Percentiles rank a stretch among this genome's conserved stretches.
Evolutionary conservation across 2,888 invertebrate species (phyloP).

Genomic region (Sminthurinus aureus): DNA sequence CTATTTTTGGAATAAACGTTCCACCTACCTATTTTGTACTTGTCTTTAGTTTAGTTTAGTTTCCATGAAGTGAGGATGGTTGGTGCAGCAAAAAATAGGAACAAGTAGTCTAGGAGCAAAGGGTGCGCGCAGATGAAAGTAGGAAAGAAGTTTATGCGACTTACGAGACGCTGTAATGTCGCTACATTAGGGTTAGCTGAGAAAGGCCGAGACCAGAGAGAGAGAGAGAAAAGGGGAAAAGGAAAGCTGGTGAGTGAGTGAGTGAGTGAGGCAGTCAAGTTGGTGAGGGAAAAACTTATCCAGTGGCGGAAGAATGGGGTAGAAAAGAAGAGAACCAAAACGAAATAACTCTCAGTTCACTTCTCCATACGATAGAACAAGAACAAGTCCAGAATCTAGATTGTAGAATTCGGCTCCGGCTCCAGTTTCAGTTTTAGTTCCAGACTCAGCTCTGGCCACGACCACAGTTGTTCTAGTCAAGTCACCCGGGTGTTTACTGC

Average conservation of each 20-base stretch:
- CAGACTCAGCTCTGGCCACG: too few relatives aligned
- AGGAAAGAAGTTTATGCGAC: not conserved
- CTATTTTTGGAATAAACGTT: too few relatives aligned
- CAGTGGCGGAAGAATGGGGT: conserved; percentile 25
- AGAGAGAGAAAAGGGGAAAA: conserved; percentile 7
- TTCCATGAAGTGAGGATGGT: not conserved
- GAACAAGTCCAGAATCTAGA: conserved; percentile 13
- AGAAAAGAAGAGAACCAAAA: conserved; percentile 4
- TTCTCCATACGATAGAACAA: too few relatives aligned
- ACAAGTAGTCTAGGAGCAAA: not conserved
- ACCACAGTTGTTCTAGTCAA: too few relatives aligned
- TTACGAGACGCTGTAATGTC: not conserved
- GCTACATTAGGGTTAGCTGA: not conserved
- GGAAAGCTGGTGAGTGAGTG: not conserved
- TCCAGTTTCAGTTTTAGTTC: not conserved
- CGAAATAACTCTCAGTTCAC: conserved; percentile 11
- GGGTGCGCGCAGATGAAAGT: conserved; percentile 7
- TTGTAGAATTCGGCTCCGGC: too few relatives aligned
- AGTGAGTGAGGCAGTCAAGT: not conserved
- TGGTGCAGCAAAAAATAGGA: not conserved
- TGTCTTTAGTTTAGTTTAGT: too few relatives aligned
- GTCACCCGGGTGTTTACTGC: too few relatives aligned
- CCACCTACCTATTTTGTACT: too few relatives aligned
- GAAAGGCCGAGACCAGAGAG: not conserved
- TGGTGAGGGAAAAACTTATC: not conserved